These are phyloP conservation scores for Euspilapteryx auroguttella DNA, from an alignment of 2,888 invertebrate genomes.

Conservation along the genomic window DNA sequence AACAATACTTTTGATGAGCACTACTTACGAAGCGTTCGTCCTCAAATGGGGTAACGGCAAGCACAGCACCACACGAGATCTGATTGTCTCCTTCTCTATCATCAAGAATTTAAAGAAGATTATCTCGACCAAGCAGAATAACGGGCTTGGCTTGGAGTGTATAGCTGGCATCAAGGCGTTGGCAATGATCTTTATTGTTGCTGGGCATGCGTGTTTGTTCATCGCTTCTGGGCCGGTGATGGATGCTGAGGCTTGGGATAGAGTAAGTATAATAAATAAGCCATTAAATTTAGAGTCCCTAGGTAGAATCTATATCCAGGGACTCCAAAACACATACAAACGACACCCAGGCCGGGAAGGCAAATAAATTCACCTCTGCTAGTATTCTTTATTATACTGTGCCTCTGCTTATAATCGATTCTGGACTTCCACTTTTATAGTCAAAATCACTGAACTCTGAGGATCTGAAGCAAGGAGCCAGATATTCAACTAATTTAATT, in stretches of 20 bases:
- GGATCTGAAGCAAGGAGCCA: too few species aligned
- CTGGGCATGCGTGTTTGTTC: conserved; percentile 68
- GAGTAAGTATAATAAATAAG: conserved; percentile 33
- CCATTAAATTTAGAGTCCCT: too few species aligned
- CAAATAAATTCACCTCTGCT: too few species aligned
- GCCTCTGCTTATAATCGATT: too few species aligned
- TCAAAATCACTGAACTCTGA: too few species aligned
- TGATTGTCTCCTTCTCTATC: conserved; percentile 59
- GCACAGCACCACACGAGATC: conserved; percentile 18
- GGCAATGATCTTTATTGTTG: conserved; percentile 68
- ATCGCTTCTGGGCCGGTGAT: conserved; percentile 68
- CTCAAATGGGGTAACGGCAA: conserved; percentile 25
- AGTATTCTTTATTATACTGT: too few species aligned
- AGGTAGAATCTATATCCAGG: too few species aligned
- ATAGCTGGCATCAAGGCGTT: conserved; percentile 67
- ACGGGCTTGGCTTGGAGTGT: conserved; percentile 65
- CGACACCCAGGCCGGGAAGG: too few species aligned
- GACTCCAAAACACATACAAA: too few species aligned
- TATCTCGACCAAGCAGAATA: conserved; percentile 55
- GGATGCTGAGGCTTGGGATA: conserved; percentile 65
- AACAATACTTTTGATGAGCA: conserved; percentile 38
- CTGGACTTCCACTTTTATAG: too few species aligned
- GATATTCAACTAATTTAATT: too few species aligned
- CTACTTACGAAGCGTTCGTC: conserved; percentile 44
- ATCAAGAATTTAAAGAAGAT: conserved; percentile 63